These are phyloP conservation scores for Drosophila falleni DNA, from an alignment of 2,888 invertebrate species.

Conservation along the genomic window DNA sequence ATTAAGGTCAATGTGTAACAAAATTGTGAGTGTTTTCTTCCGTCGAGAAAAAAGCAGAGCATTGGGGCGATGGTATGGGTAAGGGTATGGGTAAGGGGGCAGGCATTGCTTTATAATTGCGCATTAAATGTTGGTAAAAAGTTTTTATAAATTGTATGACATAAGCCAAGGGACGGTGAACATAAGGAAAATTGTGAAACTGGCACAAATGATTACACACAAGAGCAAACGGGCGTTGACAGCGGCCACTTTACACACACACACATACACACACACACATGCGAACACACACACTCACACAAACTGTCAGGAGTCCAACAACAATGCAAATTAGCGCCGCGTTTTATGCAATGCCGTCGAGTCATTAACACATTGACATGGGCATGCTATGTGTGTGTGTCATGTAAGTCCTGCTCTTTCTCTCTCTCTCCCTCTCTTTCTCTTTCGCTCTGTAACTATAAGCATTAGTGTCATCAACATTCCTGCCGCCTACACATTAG, in stretches of 20 bases:
- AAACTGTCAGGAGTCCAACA: slow-evolving; percentile 21
- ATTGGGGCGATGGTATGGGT: neutral
- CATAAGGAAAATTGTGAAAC: slow-evolving; percentile 31
- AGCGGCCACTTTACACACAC: slow-evolving; percentile 47
- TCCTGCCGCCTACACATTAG: slow-evolving; percentile 48
- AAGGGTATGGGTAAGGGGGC: neutral
- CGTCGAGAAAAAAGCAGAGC: neutral
- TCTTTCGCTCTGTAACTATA: slow-evolving; percentile 13
- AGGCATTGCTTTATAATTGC: slow-evolving; percentile 28
- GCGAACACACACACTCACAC: neutral
- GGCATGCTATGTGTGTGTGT: slow-evolving; percentile 8
- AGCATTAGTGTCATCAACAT: slow-evolving; percentile 60
- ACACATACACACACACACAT: slow-evolving; percentile 19
- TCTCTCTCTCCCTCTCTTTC: neutral
- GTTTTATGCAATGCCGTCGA: slow-evolving; percentile 66
- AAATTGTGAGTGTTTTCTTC: slow-evolving; percentile 21
- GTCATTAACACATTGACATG: slow-evolving; percentile 68
- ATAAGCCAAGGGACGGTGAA: slow-evolving; percentile 44
- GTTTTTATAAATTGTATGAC: slow-evolving; percentile 60
- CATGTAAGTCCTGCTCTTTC: slow-evolving; percentile 1
- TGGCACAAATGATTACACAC: slow-evolving; percentile 61
- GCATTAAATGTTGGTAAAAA: slow-evolving; percentile 44
- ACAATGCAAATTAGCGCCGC: slow-evolving; percentile 66
- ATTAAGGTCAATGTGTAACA: slow-evolving; percentile 61
- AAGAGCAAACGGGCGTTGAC: slow-evolving; percentile 49